Base-by-base conservation (phyloP, 2,797 vertebrate genomes). In the Gymnocypris eckloni region DNA sequence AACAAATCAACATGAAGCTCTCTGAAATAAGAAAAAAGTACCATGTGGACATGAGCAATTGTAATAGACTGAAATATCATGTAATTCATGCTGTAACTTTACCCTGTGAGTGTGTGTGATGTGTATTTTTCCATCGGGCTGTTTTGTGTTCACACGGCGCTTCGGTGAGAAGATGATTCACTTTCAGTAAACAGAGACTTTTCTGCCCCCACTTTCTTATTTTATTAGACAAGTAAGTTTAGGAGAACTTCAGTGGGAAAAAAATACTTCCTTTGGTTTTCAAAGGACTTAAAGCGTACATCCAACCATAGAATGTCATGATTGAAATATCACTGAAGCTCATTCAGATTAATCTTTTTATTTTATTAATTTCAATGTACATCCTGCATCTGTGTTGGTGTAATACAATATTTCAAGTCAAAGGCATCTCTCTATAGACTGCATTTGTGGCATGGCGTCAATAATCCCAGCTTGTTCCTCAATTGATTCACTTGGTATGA, bases 1-100 rank as follows among this genome's bases (percentile, higher is more conserved):
- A 67, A 64, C 48, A 84, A 84, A 67, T 84, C 72, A 54, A 54
- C 4, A 16, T 5, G 15, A 84, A 52, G 15, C 72, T 16, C 6
- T 43, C 20, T 50, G 59, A 64, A 77, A 77, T 67, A 41, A 52
- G 56, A 50, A 83, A 67, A 16, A 11, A 43, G 59, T 41, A 25
- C 20, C 28, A 18, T 25, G 22, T 52, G 45, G 73, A 67, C 59
- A 13, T 41, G 28, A 28, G 61, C 72, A 77, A 69, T 43, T 77
- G 61, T 77, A 69, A 54, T 77, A 28, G 61, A 69, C 61, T 77
- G 48, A 76, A 66, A 76, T 22, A 76, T 43, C 28, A 76, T 52
- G 71, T 59, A 66, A 56, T 25, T 66, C 71, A 83, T 64, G 54
- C 59, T 76, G 82, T 76, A 83, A 76, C 82, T 76, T 83, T 39